Evolutionary conservation across 2,888 invertebrate species (phyloP).

Genomic region (Drosophila histrio): DNA sequence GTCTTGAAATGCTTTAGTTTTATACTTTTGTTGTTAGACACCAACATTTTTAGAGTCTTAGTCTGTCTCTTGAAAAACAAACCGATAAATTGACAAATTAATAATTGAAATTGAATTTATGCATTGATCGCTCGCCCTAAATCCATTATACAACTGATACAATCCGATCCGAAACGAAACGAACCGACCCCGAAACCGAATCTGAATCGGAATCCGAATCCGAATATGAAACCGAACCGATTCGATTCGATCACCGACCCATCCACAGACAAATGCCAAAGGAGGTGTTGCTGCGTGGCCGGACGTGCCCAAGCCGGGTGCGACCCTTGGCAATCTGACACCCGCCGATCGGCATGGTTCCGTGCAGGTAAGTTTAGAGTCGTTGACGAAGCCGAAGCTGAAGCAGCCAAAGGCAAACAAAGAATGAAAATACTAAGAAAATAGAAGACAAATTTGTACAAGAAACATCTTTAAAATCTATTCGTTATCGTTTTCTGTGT

Average conservation of each 20-base stretch:
- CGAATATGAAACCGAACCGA: conserved; percentile 19
- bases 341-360: conserved; percentile 98
- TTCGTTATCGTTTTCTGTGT: conserved; percentile 24
- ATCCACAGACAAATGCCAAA: conserved; percentile 86
- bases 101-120: conserved; percentile 59
- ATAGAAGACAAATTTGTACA: conserved; percentile 6
- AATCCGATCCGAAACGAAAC: no score
- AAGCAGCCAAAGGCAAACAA: conserved; percentile 30
- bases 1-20: conserved; percentile 42
- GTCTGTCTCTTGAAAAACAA: conserved; percentile 35
- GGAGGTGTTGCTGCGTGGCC: conserved; percentile 93
- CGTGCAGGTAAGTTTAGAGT: conserved; percentile 91
- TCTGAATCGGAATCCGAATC: conserved; percentile 32
- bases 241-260: conserved; percentile 36
- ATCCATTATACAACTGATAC: conserved; percentile 35
- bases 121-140: conserved; percentile 47
- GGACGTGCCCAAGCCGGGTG: conserved; percentile 92
- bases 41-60: conserved; percentile 39
- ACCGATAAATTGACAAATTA: conserved; percentile 34
- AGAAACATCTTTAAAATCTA: conserved; percentile 20
- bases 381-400: conserved; percentile 35
- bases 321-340: conserved; percentile 92
- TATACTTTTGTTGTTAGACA: conserved; percentile 42
- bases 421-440: neutral
- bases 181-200: conserved; percentile 32